Evolutionary conservation across 2,113 vertebrate species (phyloP).

Genomic region (Bos taurus): ARS-UCD2.0 NC_037357.1:133864501-133865000

Average conservation of each 20-base stretch:
- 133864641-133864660: too few relatives aligned
- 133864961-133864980: not conserved
- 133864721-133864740: too few relatives aligned
- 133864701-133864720: fast-evolving
- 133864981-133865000: not conserved
- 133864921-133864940: not conserved
- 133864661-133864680: too few relatives aligned
- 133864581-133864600: too few relatives aligned
- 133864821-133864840: not conserved
- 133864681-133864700: fast-evolving
- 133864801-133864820: not conserved
- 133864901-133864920: fast-evolving
- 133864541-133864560: too few relatives aligned
- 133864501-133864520: too few relatives aligned
- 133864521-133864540: too few relatives aligned
- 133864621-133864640: too few relatives aligned
- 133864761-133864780: not conserved
- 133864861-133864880: not conserved
- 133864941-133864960: not conserved
- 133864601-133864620: too few relatives aligned
- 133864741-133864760: not conserved
- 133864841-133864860: not conserved
- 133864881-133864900: fast-evolving
- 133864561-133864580: too few relatives aligned
- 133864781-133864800: not conserved